phyloP scores from a whole-genome alignment of 2,113 vertebrate species.

The Brachyistius frenatus region DNA sequence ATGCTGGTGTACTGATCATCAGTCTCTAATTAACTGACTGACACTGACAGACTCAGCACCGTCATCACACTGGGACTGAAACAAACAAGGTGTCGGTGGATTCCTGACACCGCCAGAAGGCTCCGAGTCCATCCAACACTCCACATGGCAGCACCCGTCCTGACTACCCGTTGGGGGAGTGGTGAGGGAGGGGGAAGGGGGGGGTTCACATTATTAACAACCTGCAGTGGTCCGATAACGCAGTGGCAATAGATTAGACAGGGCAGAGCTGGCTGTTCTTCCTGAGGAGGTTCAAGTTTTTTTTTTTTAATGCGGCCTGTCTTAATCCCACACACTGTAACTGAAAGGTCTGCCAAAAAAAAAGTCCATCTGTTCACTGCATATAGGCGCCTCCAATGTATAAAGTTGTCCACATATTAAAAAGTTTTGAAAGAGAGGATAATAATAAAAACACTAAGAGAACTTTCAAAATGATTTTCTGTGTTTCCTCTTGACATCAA shows the following conservation, averaged over 20 bases:
- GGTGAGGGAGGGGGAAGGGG: background rate
- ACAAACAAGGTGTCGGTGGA: constrained; percentile 14
- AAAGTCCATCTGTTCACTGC: constrained; percentile 56
- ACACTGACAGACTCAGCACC: constrained; percentile 15
- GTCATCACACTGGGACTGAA: constrained; percentile 5
- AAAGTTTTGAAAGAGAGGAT: background rate
- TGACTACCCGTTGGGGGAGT: background rate
- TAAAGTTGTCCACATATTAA: constrained; percentile 29
- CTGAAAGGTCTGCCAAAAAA: constrained; percentile 45
- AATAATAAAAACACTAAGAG: background rate
- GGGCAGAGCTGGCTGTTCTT: constrained; percentile 62
- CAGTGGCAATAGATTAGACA: constrained; percentile 65
- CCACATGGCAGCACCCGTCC: constrained; percentile 20
- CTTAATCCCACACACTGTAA: constrained; percentile 70
- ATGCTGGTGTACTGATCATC: background rate
- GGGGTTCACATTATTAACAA: constrained; percentile 60
- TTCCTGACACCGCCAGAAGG: constrained; percentile 26
- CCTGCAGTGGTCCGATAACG: constrained; percentile 75
- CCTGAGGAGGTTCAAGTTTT: constrained; percentile 53
- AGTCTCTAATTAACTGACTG: background rate
- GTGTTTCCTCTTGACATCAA: background rate
- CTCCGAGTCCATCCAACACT: constrained; percentile 32
- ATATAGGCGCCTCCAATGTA: constrained; percentile 6
- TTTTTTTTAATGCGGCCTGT: constrained; percentile 64
- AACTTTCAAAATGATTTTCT: background rate